These are phyloP conservation scores for Acronicta alni DNA, from an alignment of 2,888 invertebrate genomes.

Conservation along the genomic window DNA sequence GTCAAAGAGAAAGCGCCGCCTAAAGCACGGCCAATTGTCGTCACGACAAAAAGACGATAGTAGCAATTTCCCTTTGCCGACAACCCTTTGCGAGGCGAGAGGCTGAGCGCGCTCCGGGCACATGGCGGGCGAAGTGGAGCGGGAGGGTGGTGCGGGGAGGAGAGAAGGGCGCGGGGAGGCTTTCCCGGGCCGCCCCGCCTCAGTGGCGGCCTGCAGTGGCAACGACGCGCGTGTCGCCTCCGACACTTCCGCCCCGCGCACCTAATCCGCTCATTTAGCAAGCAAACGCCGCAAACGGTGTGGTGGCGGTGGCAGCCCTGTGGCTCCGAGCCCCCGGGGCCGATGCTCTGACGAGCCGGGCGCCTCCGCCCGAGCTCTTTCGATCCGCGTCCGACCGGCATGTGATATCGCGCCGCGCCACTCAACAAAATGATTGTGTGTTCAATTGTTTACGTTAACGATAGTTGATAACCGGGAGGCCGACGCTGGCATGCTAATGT, in stretches of 20 bases:
- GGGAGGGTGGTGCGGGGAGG: constrained; percentile 62
- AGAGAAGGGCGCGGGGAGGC: constrained; percentile 73
- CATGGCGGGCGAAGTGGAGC: constrained; percentile 75
- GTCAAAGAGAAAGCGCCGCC: constrained; percentile 69
- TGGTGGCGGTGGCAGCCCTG: constrained; percentile 77
- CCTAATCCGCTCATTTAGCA: constrained; percentile 84
- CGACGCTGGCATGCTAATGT: constrained; percentile 89
- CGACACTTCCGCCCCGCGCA: constrained; percentile 87
- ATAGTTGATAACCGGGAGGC: constrained; percentile 85
- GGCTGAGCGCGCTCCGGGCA: constrained; percentile 79
- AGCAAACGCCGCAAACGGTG: constrained; percentile 85
- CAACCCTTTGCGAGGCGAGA: constrained; percentile 85
- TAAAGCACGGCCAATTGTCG: constrained; percentile 75
- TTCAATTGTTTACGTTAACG: constrained; percentile 86
- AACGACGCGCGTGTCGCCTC: constrained; percentile 87
- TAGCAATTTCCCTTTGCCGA: constrained; percentile 82
- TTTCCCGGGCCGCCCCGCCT: constrained; percentile 87
- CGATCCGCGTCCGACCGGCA: constrained; percentile 76
- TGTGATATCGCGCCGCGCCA: constrained; percentile 77
- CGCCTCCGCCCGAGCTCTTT: constrained; percentile 76
- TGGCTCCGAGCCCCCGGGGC: constrained; percentile 82
- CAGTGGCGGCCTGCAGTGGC: constrained; percentile 89
- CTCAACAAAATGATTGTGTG: constrained; percentile 80
- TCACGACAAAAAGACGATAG: constrained; percentile 78
- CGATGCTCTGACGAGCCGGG: constrained; percentile 78